These are phyloP conservation scores for Tangara arthus DNA, from an alignment of 2,797 vertebrate genomes.

Conservation along the genomic window DNA sequence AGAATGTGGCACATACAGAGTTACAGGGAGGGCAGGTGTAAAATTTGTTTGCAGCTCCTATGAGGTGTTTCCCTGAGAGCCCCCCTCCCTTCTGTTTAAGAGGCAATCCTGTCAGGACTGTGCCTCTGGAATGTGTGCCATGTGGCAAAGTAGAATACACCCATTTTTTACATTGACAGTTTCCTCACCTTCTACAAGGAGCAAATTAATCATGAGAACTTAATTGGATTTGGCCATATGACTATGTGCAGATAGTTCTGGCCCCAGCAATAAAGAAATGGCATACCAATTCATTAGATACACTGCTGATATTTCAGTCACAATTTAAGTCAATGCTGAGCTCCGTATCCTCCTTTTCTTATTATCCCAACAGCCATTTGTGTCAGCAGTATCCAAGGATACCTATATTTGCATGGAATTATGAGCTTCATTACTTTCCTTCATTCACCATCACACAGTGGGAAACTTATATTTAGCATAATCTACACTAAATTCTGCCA, in stretches of 20 bases:
- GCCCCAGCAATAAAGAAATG: constrained; percentile 20
- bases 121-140: neutral
- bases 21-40: neutral
- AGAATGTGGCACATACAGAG: accelerated
- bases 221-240: constrained; percentile 46
- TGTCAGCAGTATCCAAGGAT: constrained; percentile 54
- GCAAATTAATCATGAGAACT: constrained; percentile 49
- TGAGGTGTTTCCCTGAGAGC: neutral
- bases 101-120: neutral
- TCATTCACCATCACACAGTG: constrained; percentile 14
- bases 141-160: neutral
- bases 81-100: neutral
- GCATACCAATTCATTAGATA: constrained; percentile 46
- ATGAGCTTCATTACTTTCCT: constrained; percentile 44
- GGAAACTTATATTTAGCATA: constrained; percentile 18
- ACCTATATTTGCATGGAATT: constrained; percentile 41
- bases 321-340: neutral
- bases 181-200: constrained; percentile 33
- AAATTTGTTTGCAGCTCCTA: neutral
- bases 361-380: neutral
- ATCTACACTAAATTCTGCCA: constrained; percentile 21
- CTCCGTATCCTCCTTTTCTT: neutral
- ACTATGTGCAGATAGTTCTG: constrained; percentile 10
- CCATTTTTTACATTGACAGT: constrained; percentile 21
- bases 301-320: constrained; percentile 30